Evolutionary conservation across 2,113 vertebrate species (phyloP).

Genomic region (Proteles cristata): DNA sequence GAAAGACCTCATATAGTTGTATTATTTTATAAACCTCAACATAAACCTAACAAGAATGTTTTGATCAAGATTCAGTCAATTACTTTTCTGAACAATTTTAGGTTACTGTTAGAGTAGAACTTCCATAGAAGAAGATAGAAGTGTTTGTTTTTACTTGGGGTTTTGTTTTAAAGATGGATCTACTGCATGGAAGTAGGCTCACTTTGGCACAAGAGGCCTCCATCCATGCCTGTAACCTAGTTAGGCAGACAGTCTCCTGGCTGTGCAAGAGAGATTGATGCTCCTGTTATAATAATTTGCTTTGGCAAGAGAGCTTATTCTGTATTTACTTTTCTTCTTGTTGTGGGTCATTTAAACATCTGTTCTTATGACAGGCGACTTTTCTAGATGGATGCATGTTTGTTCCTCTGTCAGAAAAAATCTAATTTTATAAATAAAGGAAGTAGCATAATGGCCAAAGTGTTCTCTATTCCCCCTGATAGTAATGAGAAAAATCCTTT

Average conservation of each 20-base stretch:
- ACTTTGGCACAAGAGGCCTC: not conserved
- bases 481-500: conserved; percentile 3
- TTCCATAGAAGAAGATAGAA: not conserved
- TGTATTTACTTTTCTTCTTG: conserved; percentile 44
- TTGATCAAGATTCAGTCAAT: not conserved
- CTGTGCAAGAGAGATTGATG: not conserved
- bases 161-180: not conserved
- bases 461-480: conserved; percentile 12
- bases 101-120: not conserved
- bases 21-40: conserved; percentile 12
- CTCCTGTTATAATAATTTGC: conserved; percentile 16
- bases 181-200: not conserved
- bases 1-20: conserved; percentile 17
- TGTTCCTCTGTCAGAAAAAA: conserved; percentile 47
- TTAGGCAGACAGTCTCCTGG: not conserved
- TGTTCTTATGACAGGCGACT: not conserved
- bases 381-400: conserved; percentile 48
- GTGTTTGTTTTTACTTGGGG: not conserved
- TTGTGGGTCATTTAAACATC: conserved; percentile 46
- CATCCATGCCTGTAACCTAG: not conserved
- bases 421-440: conserved; percentile 45
- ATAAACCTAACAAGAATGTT: conserved; percentile 46
- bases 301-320: conserved; percentile 20
- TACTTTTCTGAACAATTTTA: conserved; percentile 8
- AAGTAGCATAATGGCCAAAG: conserved; percentile 29